These are phyloP conservation scores for Anthoscopus minutus DNA, from an alignment of 2,113 vertebrate species.

Conservation along the genomic window DNA sequence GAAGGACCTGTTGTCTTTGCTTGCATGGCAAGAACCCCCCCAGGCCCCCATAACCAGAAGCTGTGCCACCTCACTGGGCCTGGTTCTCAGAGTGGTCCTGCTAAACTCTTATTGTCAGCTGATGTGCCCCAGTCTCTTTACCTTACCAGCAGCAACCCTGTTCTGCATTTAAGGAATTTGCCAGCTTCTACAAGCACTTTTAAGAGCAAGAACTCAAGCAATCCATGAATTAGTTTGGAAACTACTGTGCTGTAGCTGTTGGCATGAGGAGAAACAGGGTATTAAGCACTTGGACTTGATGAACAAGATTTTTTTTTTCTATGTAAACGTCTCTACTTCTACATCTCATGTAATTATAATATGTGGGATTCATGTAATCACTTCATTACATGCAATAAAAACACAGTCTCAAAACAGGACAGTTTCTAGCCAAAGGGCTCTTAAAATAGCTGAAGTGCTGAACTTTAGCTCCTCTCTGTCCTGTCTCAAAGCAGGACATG, in stretches of 20 bases:
- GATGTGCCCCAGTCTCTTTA: neutral
- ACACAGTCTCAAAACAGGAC: neutral
- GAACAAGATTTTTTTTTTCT: neutral
- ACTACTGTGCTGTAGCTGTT: neutral
- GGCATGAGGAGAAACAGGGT: neutral
- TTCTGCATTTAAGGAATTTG: neutral
- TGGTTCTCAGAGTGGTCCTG: neutral
- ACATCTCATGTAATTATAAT: neutral
- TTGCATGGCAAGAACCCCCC: neutral
- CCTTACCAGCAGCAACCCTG: neutral
- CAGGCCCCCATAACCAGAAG: neutral
- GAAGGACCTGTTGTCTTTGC: neutral
- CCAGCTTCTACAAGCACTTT: neutral
- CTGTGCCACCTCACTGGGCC: neutral
- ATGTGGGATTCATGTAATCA: neutral
- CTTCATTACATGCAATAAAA: neutral
- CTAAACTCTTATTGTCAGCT: neutral
- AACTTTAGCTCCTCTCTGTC: neutral
- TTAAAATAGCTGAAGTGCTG: neutral
- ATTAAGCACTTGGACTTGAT: neutral
- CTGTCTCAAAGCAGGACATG: neutral
- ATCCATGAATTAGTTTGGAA: neutral
- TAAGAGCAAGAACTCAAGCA: neutral
- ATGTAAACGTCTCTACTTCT: neutral
- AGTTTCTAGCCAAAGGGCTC: neutral